Conservation (phyloP, 2,113 vertebrate species). For the Erinaceus europaeus region DNA sequence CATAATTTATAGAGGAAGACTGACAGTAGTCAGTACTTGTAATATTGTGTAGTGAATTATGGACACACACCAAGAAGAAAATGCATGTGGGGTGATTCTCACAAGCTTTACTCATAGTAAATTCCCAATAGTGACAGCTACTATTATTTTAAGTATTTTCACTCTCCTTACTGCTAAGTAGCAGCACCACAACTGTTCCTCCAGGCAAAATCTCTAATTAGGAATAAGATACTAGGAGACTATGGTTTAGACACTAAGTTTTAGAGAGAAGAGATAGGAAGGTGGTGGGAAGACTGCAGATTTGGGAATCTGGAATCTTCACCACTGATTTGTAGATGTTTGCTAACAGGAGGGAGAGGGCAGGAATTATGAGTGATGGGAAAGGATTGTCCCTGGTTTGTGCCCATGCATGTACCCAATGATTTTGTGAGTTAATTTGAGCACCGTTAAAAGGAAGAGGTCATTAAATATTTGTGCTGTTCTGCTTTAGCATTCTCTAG, state of each 20-base stretch:
- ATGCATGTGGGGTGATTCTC: not conserved
- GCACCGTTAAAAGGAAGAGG: not conserved
- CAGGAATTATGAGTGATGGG: not conserved
- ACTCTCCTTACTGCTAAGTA: not conserved
- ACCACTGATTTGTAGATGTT: not conserved
- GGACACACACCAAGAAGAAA: not conserved
- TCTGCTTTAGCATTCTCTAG: constrained; percentile 16
- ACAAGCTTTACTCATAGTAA: not conserved
- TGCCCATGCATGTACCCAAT: not conserved
- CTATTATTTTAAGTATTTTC: constrained; percentile 26
- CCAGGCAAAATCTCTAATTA: constrained; percentile 53
- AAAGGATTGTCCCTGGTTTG: not conserved
- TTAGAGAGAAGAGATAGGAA: not conserved
- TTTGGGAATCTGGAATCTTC: not conserved
- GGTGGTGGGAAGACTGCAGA: not conserved
- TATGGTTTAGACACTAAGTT: not conserved
- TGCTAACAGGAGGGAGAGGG: not conserved
- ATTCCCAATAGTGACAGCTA: not conserved
- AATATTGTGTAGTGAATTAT: not conserved
- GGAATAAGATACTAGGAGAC: constrained; percentile 13
- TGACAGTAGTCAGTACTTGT: not conserved
- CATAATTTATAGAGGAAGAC: not conserved
- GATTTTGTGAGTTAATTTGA: constrained; percentile 32
- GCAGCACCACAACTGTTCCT: constrained; percentile 24
- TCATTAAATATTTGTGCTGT: constrained; percentile 30